Evolutionary conservation across 2,113 vertebrate genomes (phyloP).

Genomic region (Pelvicachromis taeniatus): DNA sequence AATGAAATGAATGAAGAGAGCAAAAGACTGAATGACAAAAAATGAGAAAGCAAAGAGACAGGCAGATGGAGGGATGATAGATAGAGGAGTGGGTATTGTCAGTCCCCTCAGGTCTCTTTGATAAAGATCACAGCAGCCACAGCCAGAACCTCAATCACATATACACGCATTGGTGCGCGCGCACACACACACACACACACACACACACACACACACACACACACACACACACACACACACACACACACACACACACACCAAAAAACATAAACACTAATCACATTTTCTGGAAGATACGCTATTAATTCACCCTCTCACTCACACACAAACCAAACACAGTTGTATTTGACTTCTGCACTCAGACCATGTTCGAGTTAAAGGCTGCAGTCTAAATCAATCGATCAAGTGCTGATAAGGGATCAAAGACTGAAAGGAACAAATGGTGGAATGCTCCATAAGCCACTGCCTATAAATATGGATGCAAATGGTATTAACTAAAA

Average conservation of each 20-base stretch:
- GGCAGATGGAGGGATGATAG: conserved; percentile 21
- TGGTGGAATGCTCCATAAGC: not conserved
- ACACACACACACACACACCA: not conserved
- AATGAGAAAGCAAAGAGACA: not conserved
- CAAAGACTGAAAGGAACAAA: conserved; percentile 22
- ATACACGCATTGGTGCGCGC: not conserved
- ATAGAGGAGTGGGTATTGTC: conserved; percentile 42
- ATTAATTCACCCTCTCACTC: not conserved
- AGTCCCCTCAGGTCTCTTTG: conserved; percentile 53
- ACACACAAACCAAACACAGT: not conserved
- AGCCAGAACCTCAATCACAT: conserved; percentile 29
- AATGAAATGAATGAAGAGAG: not conserved
- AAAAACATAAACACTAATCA: not conserved
- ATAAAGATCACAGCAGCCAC: conserved; percentile 54
- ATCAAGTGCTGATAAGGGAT: conserved; percentile 33
- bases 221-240: not conserved
- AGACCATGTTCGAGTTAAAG: conserved; percentile 45
- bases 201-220: not conserved
- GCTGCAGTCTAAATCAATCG: conserved; percentile 41
- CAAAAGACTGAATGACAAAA: not conserved
- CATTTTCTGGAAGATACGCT: not conserved
- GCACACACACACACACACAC: not conserved
- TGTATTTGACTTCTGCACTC: conserved; percentile 26
- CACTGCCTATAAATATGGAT: not conserved
- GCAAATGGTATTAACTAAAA: not conserved